phyloP scores from a whole-genome alignment of 2,888 invertebrate species.

The Eupsilia transversa region DNA sequence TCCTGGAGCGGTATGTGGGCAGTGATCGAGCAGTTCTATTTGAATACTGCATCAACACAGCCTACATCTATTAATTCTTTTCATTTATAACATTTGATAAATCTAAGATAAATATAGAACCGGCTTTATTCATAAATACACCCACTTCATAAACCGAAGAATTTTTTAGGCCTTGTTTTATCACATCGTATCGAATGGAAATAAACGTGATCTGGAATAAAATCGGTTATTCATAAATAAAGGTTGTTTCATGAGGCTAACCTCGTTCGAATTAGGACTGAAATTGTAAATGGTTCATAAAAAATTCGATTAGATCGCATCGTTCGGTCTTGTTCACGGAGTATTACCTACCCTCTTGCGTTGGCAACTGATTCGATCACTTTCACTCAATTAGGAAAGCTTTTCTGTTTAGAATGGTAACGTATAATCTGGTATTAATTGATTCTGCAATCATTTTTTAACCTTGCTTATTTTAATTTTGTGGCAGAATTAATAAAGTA shows the following conservation, averaged over 20 bases:
- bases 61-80: background rate
- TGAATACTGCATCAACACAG: background rate
- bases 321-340: slow-evolving; percentile 73
- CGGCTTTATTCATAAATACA: background rate
- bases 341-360: slow-evolving; percentile 69
- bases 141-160: background rate
- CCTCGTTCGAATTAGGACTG: slow-evolving; percentile 67
- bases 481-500: background rate
- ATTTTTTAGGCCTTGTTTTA: slow-evolving; percentile 50
- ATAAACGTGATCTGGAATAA: slow-evolving; percentile 69
- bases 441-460: background rate
- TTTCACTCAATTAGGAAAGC: slow-evolving; percentile 56
- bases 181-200: slow-evolving; percentile 62
- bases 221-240: slow-evolving; percentile 70
- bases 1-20: background rate
- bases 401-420: slow-evolving; percentile 27
- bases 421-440: slow-evolving; percentile 43
- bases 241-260: slow-evolving; percentile 56
- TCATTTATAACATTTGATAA: background rate
- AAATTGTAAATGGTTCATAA: slow-evolving; percentile 78
- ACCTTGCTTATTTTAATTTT: background rate
- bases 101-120: background rate
- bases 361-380: slow-evolving; percentile 50
- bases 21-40: slow-evolving; percentile 34
- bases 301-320: slow-evolving; percentile 76